These are phyloP conservation scores for Acanthopleura granulata DNA, from an alignment of 2,888 invertebrate species.

Conservation along the genomic window DNA sequence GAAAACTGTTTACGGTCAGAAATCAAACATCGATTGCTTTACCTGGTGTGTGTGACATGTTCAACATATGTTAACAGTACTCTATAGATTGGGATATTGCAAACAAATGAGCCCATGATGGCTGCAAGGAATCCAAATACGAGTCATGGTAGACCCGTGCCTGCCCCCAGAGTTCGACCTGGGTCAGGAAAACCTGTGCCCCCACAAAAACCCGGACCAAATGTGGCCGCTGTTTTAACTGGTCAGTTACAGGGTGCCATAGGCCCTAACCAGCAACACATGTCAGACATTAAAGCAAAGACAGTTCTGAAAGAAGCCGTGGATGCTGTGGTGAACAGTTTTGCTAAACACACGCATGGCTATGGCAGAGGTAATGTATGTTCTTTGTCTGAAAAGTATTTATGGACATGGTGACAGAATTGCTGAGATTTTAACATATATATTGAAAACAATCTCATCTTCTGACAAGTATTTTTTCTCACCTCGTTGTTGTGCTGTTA, in stretches of 20 bases:
- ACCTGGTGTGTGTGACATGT: no score
- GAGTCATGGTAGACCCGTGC: conserved; percentile 30
- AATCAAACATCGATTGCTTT: no score
- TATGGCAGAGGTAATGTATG: conserved; percentile 77
- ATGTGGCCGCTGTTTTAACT: conserved; percentile 8
- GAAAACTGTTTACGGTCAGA: no score
- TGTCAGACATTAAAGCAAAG: conserved; percentile 59
- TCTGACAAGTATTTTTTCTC: no score
- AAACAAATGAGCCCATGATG: conserved; percentile 17
- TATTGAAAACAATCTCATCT: no score
- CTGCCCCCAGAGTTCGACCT: conserved; percentile 31
- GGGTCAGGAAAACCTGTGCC: neutral
- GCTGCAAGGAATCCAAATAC: conserved; percentile 8
- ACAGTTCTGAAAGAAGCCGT: conserved; percentile 78
- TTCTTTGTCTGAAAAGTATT: neutral
- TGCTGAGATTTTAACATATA: neutral
- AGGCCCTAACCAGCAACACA: conserved; percentile 29
- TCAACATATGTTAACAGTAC: no score
- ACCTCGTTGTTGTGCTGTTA: no score
- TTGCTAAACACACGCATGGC: conserved; percentile 80
- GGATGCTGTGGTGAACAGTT: conserved; percentile 81
- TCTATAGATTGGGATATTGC: neutral
- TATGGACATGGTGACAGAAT: neutral
- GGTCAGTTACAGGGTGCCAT: conserved; percentile 15
- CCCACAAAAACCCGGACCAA: neutral